Conservation (phyloP, 2,113 vertebrate species). For the Perca fluviatilis region DNA sequence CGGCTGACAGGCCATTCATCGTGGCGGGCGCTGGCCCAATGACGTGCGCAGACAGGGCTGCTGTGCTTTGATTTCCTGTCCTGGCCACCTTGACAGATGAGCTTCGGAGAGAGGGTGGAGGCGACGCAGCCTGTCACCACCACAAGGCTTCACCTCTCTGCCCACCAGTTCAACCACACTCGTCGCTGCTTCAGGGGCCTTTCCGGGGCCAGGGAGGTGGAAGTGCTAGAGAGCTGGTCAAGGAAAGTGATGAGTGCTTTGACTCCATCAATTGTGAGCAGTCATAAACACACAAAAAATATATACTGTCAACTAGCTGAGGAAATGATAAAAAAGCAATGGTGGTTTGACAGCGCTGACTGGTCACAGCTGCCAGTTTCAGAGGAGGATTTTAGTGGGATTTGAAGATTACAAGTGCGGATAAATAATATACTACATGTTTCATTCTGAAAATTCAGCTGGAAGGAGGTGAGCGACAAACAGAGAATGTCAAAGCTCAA, state of each 20-base stretch:
- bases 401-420: slow-evolving; percentile 30
- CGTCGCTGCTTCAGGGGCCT: slow-evolving; percentile 2
- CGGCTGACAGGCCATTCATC: slow-evolving; percentile 83
- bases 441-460: slow-evolving; percentile 51
- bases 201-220: neutral
- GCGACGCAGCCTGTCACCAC: slow-evolving; percentile 70
- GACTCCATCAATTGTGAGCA: slow-evolving; percentile 4
- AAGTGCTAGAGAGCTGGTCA: neutral
- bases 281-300: neutral
- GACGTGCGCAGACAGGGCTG: slow-evolving; percentile 72
- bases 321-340: slow-evolving; percentile 8
- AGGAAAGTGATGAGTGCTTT: slow-evolving; percentile 25
- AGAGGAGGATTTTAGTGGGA: slow-evolving; percentile 19
- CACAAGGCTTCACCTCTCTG: slow-evolving; percentile 63
- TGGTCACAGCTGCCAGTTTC: slow-evolving; percentile 29
- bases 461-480: slow-evolving; percentile 12
- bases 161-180: slow-evolving; percentile 53
- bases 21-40: slow-evolving; percentile 68
- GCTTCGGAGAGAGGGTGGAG: slow-evolving; percentile 75
- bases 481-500: slow-evolving; percentile 37
- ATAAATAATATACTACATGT: slow-evolving; percentile 26
- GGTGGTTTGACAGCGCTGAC: slow-evolving; percentile 5
- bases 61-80: slow-evolving; percentile 87
- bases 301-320: neutral
- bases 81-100: slow-evolving; percentile 78